Percentiles rank a stretch among this genome's conserved stretches.
phyloP scores from a whole-genome alignment of 2,888 invertebrate species.

The Sminthurides aquaticus region DNA sequence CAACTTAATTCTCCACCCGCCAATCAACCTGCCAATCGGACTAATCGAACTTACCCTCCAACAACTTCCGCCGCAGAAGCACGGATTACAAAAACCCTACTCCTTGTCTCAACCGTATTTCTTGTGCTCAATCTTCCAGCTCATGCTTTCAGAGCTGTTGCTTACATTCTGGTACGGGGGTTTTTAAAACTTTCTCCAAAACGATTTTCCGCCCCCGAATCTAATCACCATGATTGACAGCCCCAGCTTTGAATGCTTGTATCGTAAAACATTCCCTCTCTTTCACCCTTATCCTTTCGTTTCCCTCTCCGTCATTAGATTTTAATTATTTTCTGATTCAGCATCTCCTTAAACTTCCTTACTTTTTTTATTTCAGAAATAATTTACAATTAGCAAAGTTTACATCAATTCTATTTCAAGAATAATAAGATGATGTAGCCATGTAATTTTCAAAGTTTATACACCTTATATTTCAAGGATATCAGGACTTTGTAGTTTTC shows the following conservation, averaged over 20 bases:
- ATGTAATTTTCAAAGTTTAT: too few species aligned
- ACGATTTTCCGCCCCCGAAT: not conserved
- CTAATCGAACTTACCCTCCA: constrained; percentile 12
- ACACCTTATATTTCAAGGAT: too few species aligned
- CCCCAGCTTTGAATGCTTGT: not conserved
- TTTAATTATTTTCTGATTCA: too few species aligned
- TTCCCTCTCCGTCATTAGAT: not conserved
- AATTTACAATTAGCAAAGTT: too few species aligned
- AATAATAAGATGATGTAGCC: too few species aligned
- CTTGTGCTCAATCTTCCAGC: constrained; percentile 69
- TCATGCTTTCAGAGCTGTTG: constrained; percentile 61
- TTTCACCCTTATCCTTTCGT: not conserved
- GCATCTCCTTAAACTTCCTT: too few species aligned
- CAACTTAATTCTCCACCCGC: not conserved
- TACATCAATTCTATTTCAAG: too few species aligned
- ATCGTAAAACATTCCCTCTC: not conserved
- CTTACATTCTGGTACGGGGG: constrained; percentile 59
- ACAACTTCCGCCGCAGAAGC: constrained; percentile 31
- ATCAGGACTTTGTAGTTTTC: too few species aligned
- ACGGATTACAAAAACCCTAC: constrained; percentile 67
- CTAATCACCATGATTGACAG: not conserved
- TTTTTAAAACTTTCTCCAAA: constrained; percentile 41
- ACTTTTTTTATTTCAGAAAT: too few species aligned
- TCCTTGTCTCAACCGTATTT: constrained; percentile 71
- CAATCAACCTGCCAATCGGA: constrained; percentile 1